Percentiles rank a stretch among this genome's conserved stretches.
These are phyloP conservation scores for Erannis defoliaria DNA, from an alignment of 2,888 invertebrate species.

Conservation along the genomic window DNA sequence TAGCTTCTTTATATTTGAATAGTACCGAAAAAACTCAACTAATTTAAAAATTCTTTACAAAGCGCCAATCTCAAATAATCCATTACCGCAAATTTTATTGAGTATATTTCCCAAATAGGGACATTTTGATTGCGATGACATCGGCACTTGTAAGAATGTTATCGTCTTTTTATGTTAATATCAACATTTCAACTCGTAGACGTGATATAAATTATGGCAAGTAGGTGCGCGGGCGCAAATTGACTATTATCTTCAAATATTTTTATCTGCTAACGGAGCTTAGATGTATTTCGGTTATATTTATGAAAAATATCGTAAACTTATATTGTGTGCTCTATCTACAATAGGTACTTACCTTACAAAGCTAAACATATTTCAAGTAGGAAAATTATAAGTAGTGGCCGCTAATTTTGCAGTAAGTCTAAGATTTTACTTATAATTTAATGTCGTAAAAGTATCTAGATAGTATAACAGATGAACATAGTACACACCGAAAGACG, in stretches of 20 bases:
- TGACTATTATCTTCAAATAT: constrained; percentile 54
- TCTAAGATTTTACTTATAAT: neutral
- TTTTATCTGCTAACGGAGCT: constrained; percentile 63
- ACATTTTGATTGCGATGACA: constrained; percentile 63
- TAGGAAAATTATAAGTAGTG: neutral
- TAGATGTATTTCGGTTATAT: constrained; percentile 50
- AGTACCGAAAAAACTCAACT: neutral
- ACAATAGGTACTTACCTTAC: no score
- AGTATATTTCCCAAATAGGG: constrained; percentile 65
- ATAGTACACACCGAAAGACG: neutral
- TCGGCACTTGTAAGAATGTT: constrained; percentile 75
- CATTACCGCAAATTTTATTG: constrained; percentile 47
- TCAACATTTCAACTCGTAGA: constrained; percentile 60
- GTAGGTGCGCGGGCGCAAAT: constrained; percentile 69
- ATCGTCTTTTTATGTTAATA: constrained; percentile 80
- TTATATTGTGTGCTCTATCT: constrained; percentile 18
- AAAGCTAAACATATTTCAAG: neutral
- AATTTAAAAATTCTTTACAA: constrained; percentile 8
- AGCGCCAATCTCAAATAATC: constrained; percentile 22
- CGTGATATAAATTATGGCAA: constrained; percentile 47
- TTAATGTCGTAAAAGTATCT: neutral
- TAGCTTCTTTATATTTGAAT: neutral
- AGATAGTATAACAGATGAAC: no score
- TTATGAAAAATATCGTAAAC: constrained; percentile 40
- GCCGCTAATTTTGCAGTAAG: neutral